Conservation (phyloP, 2,888 invertebrate species). For the Heteromurus nitidus region DNA sequence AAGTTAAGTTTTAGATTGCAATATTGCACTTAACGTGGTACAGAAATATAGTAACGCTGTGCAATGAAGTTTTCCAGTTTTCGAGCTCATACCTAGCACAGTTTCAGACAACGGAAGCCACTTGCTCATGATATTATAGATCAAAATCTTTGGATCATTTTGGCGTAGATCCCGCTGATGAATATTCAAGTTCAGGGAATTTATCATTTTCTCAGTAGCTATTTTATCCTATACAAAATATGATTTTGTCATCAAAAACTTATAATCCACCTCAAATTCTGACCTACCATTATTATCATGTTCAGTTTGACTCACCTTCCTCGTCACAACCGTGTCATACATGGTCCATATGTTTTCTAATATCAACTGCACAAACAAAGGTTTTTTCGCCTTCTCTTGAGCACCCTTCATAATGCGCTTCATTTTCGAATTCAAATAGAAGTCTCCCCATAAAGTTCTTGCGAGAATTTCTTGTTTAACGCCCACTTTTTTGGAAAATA, state of each 20-base stretch:
- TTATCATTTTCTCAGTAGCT: constrained; percentile 83
- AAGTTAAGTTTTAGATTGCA: too few relatives aligned
- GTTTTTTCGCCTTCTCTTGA: constrained; percentile 92
- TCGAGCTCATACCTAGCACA: constrained; percentile 80
- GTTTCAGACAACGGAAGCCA: constrained; percentile 92
- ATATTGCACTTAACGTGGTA: constrained; percentile 56
- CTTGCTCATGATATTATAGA: constrained; percentile 88
- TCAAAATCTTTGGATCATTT: constrained; percentile 85
- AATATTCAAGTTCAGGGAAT: constrained; percentile 86
- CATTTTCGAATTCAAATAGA: constrained; percentile 88
- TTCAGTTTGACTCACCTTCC: constrained; percentile 79
- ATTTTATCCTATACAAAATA: constrained; percentile 79
- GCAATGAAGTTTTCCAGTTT: too few relatives aligned
- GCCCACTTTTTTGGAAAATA: constrained; percentile 85
- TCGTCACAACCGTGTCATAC: constrained; percentile 87
- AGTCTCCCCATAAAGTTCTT: constrained; percentile 95
- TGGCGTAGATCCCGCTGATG: constrained; percentile 86
- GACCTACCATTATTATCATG: background rate
- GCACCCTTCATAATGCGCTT: constrained; percentile 91
- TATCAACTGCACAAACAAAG: constrained; percentile 93
- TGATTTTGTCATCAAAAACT: too few relatives aligned
- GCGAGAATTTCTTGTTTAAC: constrained; percentile 84
- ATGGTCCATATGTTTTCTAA: constrained; percentile 93
- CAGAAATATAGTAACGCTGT: too few relatives aligned
- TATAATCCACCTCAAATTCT: background rate